Conservation (phyloP, 2,113 vertebrate genomes). For the Apistogramma diplotaenia region DNA sequence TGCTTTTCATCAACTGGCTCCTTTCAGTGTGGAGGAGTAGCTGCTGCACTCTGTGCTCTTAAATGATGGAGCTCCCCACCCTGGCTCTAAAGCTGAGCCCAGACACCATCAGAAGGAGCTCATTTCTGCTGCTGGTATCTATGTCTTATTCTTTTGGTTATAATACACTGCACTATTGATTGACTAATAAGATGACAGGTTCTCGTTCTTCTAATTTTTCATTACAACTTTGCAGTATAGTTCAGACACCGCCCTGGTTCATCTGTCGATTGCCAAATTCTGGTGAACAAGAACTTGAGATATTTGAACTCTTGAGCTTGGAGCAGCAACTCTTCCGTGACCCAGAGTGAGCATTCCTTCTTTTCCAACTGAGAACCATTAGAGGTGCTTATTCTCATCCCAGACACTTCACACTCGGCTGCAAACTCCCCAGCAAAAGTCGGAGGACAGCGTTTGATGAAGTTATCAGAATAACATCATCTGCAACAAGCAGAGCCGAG, state of each 20-base stretch:
- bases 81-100: background rate
- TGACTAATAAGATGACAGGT: background rate
- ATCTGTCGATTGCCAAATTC: background rate
- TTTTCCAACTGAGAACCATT: background rate
- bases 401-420: no score
- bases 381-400: background rate
- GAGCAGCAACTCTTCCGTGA: no score
- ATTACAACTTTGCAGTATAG: background rate
- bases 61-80: no score
- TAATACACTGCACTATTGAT: background rate
- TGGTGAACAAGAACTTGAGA: no score
- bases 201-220: background rate
- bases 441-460: background rate
- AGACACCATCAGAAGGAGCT: background rate
- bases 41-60: no score
- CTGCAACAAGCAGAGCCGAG: background rate
- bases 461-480: no score
- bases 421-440: fast-evolving
- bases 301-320: no score
- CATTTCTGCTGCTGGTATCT: background rate
- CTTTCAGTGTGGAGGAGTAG: no score
- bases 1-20: no score
- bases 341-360: no score
- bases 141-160: no score
- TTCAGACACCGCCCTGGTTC: background rate